These are phyloP conservation scores for Alca torda DNA, from an alignment of 2,797 vertebrate genomes.

Conservation along the genomic window DNA sequence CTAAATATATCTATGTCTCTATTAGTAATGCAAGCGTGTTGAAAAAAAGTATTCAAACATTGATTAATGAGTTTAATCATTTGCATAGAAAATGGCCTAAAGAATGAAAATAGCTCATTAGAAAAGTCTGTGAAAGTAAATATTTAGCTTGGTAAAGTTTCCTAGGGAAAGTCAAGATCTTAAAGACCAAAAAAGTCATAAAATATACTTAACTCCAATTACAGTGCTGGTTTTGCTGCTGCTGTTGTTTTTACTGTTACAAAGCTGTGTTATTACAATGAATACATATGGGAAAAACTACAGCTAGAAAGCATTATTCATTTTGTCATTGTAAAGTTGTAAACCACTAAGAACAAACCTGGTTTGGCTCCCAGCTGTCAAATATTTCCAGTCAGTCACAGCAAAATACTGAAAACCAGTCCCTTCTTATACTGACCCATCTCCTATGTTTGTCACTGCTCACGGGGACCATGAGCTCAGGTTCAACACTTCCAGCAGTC, in stretches of 20 bases:
- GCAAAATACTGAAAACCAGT: not conserved
- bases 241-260: not conserved
- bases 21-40: not conserved
- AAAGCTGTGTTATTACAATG: not conserved
- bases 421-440: not conserved
- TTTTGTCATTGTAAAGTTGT: not conserved
- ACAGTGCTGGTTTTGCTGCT: not conserved
- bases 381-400: not conserved
- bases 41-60: not conserved
- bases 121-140: conserved; percentile 25
- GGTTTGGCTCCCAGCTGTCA: not conserved
- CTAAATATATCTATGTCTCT: not conserved
- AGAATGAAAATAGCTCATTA: conserved; percentile 36
- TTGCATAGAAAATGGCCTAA: conserved; percentile 13
- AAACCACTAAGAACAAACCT: not conserved
- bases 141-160: conserved; percentile 35
- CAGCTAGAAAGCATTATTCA: not conserved
- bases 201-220: not conserved
- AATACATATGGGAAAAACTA: not conserved
- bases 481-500: not conserved
- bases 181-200: not conserved
- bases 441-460: not conserved
- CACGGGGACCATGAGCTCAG: fast-evolving
- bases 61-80: conserved; percentile 33
- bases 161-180: not conserved